Conservation (phyloP, 64 coral and sea anemone genomes). For the Astreopora myriophthalma region DNA sequence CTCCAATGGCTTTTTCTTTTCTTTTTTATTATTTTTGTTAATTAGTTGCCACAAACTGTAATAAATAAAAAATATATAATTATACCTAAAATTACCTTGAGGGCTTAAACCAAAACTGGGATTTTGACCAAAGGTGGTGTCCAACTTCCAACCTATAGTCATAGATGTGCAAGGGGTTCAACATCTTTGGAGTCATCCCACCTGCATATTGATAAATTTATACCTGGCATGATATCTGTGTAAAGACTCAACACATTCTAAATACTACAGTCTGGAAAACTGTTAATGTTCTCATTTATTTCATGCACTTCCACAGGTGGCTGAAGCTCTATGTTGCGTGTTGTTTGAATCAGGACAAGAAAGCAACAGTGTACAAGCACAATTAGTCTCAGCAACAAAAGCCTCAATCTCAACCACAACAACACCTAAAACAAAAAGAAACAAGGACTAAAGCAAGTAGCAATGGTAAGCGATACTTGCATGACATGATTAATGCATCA, state of each 20-base stretch:
- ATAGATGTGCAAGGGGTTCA: conserved; percentile 69
- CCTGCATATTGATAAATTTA: conserved; percentile 67
- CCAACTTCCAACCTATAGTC: conserved; percentile 28
- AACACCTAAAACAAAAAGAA: too few species aligned
- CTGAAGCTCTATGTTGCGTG: conserved; percentile 64
- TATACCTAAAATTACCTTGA: too few species aligned
- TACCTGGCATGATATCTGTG: conserved; percentile 59
- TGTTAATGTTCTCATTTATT: not conserved
- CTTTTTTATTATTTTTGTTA: too few species aligned
- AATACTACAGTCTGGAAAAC: too few species aligned
- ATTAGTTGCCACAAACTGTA: too few species aligned
- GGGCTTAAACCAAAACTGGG: conserved; percentile 56
- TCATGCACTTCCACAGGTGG: conserved; percentile 22
- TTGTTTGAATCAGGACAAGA: not conserved
- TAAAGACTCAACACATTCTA: not conserved
- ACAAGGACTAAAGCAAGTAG: not conserved
- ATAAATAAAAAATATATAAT: too few species aligned
- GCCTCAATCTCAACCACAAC: too few species aligned
- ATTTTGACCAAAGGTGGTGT: conserved; percentile 19
- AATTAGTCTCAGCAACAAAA: too few species aligned
- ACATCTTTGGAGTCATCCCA: conserved; percentile 74
- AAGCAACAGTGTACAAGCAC: too few species aligned
- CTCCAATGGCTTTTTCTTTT: too few species aligned
- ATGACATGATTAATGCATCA: not conserved
- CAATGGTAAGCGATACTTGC: not conserved